Conservation (phyloP, 2,113 vertebrate species). For the Rana temporaria region DNA sequence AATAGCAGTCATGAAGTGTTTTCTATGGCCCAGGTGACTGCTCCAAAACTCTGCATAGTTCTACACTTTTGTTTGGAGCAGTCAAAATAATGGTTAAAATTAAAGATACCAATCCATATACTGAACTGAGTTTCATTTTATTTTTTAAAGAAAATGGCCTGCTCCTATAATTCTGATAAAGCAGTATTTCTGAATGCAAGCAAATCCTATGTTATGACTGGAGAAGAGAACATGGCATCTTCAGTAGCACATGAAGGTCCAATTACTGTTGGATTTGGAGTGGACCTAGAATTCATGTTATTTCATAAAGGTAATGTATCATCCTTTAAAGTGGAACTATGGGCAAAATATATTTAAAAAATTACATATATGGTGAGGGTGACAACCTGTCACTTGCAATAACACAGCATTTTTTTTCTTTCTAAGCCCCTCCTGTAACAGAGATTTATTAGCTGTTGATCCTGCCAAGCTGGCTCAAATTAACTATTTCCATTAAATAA, state of each 20-base stretch:
- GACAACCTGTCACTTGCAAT: not conserved
- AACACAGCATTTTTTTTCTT: not conserved
- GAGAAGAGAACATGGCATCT: conserved; percentile 16
- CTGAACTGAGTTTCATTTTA: not conserved
- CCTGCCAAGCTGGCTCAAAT: no score
- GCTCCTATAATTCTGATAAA: conserved; percentile 17
- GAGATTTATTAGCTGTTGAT: no score
- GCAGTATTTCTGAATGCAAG: conserved; percentile 27
- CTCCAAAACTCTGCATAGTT: no score
- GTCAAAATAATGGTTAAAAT: not conserved
- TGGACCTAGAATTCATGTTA: not conserved
- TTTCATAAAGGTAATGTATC: conserved; percentile 23
- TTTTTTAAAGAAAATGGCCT: conserved; percentile 9
- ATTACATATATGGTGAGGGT: not conserved
- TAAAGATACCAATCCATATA: not conserved
- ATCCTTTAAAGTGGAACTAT: not conserved
- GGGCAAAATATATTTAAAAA: not conserved
- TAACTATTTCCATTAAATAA: no score
- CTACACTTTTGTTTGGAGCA: not conserved
- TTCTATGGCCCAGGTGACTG: no score
- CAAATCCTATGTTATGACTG: conserved; percentile 37
- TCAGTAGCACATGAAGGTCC: conserved; percentile 35
- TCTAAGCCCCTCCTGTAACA: no score
- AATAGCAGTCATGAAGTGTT: no score
- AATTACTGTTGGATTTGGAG: conserved; percentile 31